Conservation (phyloP, 1,140 invertebrate species). For the Drosophila quadrilineata region DNA sequence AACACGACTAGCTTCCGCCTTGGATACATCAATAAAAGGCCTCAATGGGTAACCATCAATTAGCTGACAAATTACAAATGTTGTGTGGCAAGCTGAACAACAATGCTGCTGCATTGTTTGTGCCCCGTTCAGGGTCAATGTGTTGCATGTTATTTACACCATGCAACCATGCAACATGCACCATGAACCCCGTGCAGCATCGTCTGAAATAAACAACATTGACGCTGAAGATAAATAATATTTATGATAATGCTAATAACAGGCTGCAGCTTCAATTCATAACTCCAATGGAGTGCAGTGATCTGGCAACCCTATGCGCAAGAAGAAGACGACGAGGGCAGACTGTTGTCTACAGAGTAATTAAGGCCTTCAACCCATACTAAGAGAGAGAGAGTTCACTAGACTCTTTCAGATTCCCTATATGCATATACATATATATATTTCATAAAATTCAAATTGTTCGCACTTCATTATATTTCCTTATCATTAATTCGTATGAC, state of each 20-base stretch:
- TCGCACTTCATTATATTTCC: constrained; percentile 66
- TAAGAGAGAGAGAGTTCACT: no score
- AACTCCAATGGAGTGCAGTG: constrained; percentile 3
- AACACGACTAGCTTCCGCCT: constrained; percentile 47
- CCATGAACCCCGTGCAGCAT: constrained; percentile 20
- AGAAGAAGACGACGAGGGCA: no score
- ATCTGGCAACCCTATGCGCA: constrained; percentile 9
- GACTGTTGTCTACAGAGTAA: no score
- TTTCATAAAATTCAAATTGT: constrained; percentile 35
- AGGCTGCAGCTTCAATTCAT: constrained; percentile 11
- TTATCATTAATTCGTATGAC: constrained; percentile 16
- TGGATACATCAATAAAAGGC: constrained; percentile 21
- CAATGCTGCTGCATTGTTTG: constrained; percentile 61
- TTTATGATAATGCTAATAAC: constrained; percentile 47
- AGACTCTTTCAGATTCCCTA: neutral
- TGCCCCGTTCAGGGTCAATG: constrained; percentile 63
- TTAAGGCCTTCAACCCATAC: constrained; percentile 18
- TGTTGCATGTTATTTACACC: constrained; percentile 55
- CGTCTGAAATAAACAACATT: constrained; percentile 5
- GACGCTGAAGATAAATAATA: constrained; percentile 33
- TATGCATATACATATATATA: constrained; percentile 13
- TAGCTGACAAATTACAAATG: constrained; percentile 53
- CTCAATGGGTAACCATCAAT: constrained; percentile 5
- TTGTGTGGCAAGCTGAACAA: constrained; percentile 42
- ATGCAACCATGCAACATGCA: constrained; percentile 27